These are phyloP conservation scores for Myocastor coypus DNA, from an alignment of 2,113 vertebrate species.

Conservation along the genomic window DNA sequence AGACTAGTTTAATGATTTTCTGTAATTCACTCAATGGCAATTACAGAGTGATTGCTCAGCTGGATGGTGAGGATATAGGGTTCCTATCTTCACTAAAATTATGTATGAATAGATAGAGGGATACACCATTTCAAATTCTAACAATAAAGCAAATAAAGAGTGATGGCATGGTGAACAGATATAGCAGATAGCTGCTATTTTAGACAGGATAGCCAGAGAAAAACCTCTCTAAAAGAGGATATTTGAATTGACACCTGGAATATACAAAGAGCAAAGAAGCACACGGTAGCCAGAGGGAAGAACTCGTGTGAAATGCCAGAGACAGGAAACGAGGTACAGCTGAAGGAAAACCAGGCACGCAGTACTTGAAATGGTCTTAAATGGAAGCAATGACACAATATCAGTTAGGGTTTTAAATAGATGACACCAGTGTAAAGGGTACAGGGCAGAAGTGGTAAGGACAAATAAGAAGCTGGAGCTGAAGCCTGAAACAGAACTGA, in stretches of 20 bases:
- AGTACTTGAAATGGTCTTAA: not conserved
- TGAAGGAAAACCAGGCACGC: not conserved
- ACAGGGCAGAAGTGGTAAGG: not conserved
- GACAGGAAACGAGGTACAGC: not conserved
- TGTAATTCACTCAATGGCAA: not conserved
- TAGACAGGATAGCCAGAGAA: not conserved
- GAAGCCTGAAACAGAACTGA: not conserved
- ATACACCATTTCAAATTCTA: not conserved
- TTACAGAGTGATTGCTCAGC: not conserved
- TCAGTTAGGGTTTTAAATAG: not conserved
- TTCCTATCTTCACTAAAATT: not conserved
- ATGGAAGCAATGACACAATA: not conserved
- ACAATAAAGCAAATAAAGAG: not conserved
- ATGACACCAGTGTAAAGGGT: not conserved
- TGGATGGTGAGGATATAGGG: not conserved
- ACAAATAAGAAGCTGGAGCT: not conserved
- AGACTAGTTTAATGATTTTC: not conserved
- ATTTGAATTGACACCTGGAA: not conserved
- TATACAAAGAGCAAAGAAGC: not conserved
- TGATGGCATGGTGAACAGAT: not conserved
- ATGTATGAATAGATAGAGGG: not conserved
- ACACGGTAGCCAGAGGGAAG: not conserved
- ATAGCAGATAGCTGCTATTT: not conserved
- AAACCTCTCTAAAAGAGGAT: not conserved
- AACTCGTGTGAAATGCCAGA: not conserved